phyloP scores from a whole-genome alignment of 2,113 vertebrate genomes.

The Narcine bancroftii region DNA sequence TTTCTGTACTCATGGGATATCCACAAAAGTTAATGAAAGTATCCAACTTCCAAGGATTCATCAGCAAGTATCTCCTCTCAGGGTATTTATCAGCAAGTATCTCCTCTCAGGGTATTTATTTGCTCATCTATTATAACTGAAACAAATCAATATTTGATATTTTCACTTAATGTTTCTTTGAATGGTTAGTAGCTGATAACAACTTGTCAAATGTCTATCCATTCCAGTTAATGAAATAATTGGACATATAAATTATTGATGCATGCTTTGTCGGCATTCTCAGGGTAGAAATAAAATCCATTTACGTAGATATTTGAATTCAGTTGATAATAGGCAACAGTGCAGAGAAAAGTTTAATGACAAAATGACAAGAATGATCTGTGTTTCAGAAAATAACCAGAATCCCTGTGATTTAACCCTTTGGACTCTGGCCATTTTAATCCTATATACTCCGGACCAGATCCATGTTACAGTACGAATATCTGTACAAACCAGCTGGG shows the following conservation, averaged over 20 bases:
- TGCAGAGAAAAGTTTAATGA: too few species aligned
- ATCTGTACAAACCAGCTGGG: too few species aligned
- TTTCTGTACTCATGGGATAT: neutral
- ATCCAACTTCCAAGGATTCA: neutral
- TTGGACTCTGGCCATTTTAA: too few species aligned
- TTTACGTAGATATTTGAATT: neutral
- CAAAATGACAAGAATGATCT: neutral
- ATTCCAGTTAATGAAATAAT: neutral
- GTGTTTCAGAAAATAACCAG: neutral
- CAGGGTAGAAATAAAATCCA: neutral
- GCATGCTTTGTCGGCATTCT: neutral
- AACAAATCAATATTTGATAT: conserved; percentile 15
- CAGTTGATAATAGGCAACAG: neutral
- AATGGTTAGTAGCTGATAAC: neutral
- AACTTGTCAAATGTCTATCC: neutral
- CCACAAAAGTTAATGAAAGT: neutral
- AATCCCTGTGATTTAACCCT: neutral
- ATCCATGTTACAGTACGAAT: too few species aligned
- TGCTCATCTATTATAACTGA: neutral
- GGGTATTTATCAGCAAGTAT: neutral
- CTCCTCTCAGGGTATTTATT: neutral
- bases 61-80: neutral
- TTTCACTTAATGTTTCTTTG: neutral
- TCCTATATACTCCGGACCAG: too few species aligned
- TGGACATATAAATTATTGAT: neutral